Evolutionary conservation across 2,113 vertebrate genomes (phyloP).

Genomic region (Neomonachus schauinslandi): DNA sequence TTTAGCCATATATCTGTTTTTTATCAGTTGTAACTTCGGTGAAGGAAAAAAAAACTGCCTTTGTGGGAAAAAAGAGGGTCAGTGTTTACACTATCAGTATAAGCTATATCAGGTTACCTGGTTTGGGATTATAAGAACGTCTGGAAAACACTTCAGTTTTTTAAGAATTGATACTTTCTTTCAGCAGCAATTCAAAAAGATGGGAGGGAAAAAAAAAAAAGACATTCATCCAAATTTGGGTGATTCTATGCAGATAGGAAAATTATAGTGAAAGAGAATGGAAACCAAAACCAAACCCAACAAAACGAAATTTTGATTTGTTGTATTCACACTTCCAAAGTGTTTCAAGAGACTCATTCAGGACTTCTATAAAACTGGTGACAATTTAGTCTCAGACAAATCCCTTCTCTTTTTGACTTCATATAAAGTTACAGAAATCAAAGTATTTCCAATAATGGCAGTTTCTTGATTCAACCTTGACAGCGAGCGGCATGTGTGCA

Average conservation of each 20-base stretch:
- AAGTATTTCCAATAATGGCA: background rate
- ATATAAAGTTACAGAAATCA: background rate
- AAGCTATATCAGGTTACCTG: background rate
- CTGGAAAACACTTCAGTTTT: background rate
- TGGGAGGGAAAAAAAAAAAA: background rate
- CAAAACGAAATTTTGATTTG: background rate
- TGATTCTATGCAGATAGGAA: background rate
- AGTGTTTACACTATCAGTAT: background rate
- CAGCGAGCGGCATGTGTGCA: rapidly evolving
- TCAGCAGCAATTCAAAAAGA: background rate
- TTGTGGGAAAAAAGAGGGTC: too few species aligned
- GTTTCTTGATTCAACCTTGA: background rate
- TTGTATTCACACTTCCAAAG: background rate
- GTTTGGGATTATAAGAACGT: background rate
- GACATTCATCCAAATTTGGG: background rate
- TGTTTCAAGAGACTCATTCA: background rate
- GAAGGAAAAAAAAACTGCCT: background rate
- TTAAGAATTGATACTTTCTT: background rate
- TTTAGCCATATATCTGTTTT: background rate
- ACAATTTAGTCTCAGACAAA: background rate
- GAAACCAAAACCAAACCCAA: background rate
- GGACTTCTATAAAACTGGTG: background rate
- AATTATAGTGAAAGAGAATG: background rate
- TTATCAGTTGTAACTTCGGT: background rate
- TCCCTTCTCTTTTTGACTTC: background rate